Base-by-base conservation (phyloP, 2,888 invertebrate genomes). In the Nomada goodeniana region DNA sequence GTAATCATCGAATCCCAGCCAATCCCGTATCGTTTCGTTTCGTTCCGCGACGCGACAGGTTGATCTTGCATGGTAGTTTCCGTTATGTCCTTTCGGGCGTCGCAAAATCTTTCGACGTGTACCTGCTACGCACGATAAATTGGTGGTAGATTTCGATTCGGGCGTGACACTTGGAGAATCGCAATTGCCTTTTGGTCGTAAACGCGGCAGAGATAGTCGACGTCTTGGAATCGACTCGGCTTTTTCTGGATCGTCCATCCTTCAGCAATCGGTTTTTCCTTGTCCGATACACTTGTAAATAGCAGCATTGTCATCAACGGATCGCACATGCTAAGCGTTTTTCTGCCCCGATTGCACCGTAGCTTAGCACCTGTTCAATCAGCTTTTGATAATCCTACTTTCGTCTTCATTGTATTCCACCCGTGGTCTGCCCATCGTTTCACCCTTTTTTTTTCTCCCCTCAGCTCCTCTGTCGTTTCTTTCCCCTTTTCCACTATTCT, bases 251-350 rank as follows among this genome's bases (percentile, higher is more conserved):
- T 26, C 63, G 18, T 71, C n/a, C 20, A 0, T 10, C 53, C 57
- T 36, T n/a, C 7, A 71, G 74, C 73, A 53, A 36, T 59, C 71
- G 36, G 53, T 71, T 75, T 69, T 53, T 72, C 74, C 11, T 71
- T 36, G 29, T 44, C 55, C 55, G 55, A 63, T 65, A 74, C 73
- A 78, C 76, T 65, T 75, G 64, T 85, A 83, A 78, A 87, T 81
- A 82, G 15, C 36, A n/a, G 13, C 74, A 60, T 57, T n/a, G 52
- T 78, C 59, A 11, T 81, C 67, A 60, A 79, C 57, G 55, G 69
- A 80, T 77, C 78, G 80, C 65, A 75, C 72, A 60, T 13, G 52
- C 15, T 26, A 23, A 23, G 26, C 29, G 64, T 20, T 18, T 52
- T 59, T 69, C 15, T 15, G 0, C 20, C 47, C 18, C 1, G 18